Evolutionary conservation across 2,888 invertebrate genomes (phyloP).

Genomic region (Drosophila koepferae): DNA sequence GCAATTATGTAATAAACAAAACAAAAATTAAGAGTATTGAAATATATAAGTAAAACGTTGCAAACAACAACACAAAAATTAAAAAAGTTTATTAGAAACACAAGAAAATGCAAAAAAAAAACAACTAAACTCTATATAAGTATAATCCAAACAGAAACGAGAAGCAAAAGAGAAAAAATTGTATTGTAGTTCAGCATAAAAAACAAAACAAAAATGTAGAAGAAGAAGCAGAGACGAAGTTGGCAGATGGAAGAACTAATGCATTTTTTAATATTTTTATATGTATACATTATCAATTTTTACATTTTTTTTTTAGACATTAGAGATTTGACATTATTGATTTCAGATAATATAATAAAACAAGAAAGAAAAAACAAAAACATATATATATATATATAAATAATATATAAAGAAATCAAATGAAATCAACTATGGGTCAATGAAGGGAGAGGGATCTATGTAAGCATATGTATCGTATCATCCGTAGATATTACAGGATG

Average conservation of each 20-base stretch:
- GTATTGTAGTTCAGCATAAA: slow-evolving; percentile 79
- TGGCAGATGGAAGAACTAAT: slow-evolving; percentile 67
- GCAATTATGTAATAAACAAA: slow-evolving; percentile 58
- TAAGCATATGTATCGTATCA: neutral
- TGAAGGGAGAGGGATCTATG: neutral
- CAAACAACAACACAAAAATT: slow-evolving; percentile 36
- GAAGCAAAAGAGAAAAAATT: slow-evolving; percentile 56
- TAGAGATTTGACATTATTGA: slow-evolving; percentile 84
- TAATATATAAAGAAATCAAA: slow-evolving; percentile 10
- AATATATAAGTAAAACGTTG: slow-evolving; percentile 64
- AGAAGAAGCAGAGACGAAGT: slow-evolving; percentile 33
- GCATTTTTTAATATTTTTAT: slow-evolving; percentile 84
- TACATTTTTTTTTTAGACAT: slow-evolving; percentile 82
- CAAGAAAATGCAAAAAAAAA: slow-evolving; percentile 12
- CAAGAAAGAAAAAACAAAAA: slow-evolving; percentile 37
- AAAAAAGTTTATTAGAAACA: slow-evolving; percentile 11
- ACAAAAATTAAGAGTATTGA: slow-evolving; percentile 64
- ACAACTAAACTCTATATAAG: slow-evolving; percentile 37
- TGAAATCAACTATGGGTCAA: neutral
- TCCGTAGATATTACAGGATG: neutral
- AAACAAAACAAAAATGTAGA: slow-evolving; percentile 35
- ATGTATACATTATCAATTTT: slow-evolving; percentile 84
- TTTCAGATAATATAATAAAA: slow-evolving; percentile 83
- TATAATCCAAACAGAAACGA: slow-evolving; percentile 61
- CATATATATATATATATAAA: slow-evolving; percentile 44